Evolutionary conservation across 2,888 invertebrate species (phyloP).

Genomic region (Malachius bipustulatus): DNA sequence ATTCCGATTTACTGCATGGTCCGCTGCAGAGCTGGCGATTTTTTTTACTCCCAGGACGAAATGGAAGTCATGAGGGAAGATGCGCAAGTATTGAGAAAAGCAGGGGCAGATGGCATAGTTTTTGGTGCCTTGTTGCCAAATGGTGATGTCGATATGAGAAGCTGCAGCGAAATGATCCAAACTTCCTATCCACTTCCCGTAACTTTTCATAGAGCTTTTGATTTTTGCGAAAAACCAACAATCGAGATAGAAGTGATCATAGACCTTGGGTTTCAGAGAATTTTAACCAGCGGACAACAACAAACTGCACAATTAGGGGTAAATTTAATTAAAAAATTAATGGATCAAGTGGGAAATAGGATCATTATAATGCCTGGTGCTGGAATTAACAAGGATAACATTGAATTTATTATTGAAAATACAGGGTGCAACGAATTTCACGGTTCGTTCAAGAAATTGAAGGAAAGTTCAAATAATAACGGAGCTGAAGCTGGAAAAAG

Average conservation of each 20-base stretch:
- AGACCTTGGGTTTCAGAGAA: constrained; percentile 61
- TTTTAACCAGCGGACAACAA: constrained; percentile 78
- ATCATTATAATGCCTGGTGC: constrained; percentile 72
- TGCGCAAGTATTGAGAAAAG: constrained; percentile 49
- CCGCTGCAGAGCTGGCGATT: constrained; percentile 72
- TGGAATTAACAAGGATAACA: constrained; percentile 65
- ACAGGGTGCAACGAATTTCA: constrained; percentile 72
- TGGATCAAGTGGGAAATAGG: constrained; percentile 42
- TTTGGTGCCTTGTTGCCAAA: constrained; percentile 66
- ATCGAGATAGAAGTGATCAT: constrained; percentile 50
- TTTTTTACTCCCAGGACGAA: constrained; percentile 62
- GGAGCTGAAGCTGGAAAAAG: constrained; percentile 22
- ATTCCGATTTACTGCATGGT: constrained; percentile 73
- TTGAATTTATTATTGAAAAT: constrained; percentile 47
- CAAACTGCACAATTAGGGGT: constrained; percentile 49
- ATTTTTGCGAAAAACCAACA: constrained; percentile 48
- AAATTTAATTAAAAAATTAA: constrained; percentile 49
- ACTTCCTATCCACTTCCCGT: constrained; percentile 53
- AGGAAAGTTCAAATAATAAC: constrained; percentile 26
- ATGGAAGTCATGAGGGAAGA: constrained; percentile 68
- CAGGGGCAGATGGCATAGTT: constrained; percentile 76
- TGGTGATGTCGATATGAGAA: constrained; percentile 50
- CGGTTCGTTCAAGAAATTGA: constrained; percentile 58
- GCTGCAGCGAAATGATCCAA: constrained; percentile 48
- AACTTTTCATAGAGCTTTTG: constrained; percentile 85